These are phyloP conservation scores for Podarcis raffonei DNA, from an alignment of 2,113 vertebrate species.

Conservation along the genomic window DNA sequence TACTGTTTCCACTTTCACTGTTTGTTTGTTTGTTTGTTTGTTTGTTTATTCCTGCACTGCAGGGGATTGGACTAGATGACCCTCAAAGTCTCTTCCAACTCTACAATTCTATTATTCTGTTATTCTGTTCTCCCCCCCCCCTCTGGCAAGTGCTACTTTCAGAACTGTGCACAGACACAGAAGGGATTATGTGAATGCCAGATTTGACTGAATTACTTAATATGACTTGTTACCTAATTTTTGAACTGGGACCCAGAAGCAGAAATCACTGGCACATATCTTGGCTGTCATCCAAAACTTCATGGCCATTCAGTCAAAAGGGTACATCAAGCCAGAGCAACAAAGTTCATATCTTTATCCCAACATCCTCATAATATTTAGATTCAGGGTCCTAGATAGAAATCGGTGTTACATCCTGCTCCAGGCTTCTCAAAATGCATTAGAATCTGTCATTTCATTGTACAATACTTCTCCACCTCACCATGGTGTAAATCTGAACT, in stretches of 20 bases:
- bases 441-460: not conserved
- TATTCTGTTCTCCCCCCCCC: slow-evolving; percentile 32
- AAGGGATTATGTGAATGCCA: slow-evolving; percentile 36
- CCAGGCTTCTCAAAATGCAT: not conserved
- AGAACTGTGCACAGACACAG: not conserved
- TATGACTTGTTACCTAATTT: slow-evolving; percentile 23
- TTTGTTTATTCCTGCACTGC: not conserved
- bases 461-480: not conserved
- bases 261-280: slow-evolving; percentile 16
- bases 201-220: slow-evolving; percentile 32
- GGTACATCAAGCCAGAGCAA: not conserved
- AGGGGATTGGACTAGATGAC: too few relatives aligned
- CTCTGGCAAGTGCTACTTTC: slow-evolving; percentile 22
- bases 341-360: not conserved
- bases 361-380: slow-evolving; percentile 1
- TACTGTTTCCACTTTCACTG: slow-evolving; percentile 15
- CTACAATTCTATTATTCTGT: too few relatives aligned
- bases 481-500: not conserved
- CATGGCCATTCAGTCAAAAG: not conserved
- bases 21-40: slow-evolving; percentile 38
- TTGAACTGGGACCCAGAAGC: not conserved
- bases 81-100: too few relatives aligned
- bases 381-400: not conserved
- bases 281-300: slow-evolving; percentile 35
- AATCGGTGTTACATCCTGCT: not conserved